phyloP scores from a whole-genome alignment of 2,797 vertebrate species.

The Kryptopterus vitreolus region DNA sequence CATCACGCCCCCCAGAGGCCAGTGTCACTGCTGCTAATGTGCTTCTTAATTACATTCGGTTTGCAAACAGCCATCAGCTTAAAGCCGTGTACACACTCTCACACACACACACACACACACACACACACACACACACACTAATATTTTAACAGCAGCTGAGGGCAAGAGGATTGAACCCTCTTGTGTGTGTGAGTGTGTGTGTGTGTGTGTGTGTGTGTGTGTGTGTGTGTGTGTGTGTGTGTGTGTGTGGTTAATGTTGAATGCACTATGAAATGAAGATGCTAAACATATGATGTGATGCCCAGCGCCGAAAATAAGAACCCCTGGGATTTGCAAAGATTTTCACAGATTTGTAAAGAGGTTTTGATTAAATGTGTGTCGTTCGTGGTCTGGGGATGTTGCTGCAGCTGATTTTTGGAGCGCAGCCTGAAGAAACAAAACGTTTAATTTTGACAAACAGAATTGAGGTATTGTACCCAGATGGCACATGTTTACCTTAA shows the following conservation, averaged over 20 bases:
- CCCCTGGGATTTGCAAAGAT: background rate
- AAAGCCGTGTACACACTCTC: background rate
- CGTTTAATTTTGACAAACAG: background rate
- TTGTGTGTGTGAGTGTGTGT: constrained; percentile 9
- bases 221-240: constrained; percentile 5
- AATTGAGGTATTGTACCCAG: background rate
- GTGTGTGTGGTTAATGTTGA: constrained; percentile 50
- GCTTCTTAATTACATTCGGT: constrained; percentile 88
- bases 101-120: constrained; percentile 63
- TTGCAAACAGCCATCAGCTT: constrained; percentile 59
- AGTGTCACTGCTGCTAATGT: constrained; percentile 85
- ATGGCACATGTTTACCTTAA: background rate
- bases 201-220: constrained; percentile 14
- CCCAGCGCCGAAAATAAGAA: background rate
- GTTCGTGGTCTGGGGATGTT: too few relatives aligned
- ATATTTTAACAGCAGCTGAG: constrained; percentile 1
- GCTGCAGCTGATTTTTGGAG: background rate
- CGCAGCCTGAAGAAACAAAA: background rate
- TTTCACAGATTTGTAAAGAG: background rate
- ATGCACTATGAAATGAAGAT: constrained; percentile 70
- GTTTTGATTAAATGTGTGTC: background rate
- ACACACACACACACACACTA: constrained; percentile 41
- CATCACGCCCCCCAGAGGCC: constrained; percentile 86
- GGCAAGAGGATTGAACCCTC: constrained; percentile 1
- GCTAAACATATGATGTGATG: background rate